Evolutionary conservation across 2,888 invertebrate species (phyloP), one percentile per base, ranked within the genome.

Genomic region (Chrysina gloriosa): DNA sequence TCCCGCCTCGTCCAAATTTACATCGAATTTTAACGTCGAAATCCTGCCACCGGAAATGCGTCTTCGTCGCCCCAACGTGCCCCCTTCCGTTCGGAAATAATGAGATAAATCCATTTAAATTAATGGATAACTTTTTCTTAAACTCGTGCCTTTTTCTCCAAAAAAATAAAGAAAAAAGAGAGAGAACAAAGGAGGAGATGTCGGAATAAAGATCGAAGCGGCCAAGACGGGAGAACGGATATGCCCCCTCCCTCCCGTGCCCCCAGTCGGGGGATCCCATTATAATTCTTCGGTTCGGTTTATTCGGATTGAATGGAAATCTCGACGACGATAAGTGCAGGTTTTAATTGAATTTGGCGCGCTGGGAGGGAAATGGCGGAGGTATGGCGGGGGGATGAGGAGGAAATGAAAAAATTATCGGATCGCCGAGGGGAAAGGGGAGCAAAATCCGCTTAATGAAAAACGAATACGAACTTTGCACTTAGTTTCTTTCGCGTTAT

Each of bases 41-140:
- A 58, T 25, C 42, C 39, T 19, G 42, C 29, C 50, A 16, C n/a
- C 58, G 25, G 58, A 58, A 58, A 39, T 39, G 39, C 42, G 39
- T 39, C 39, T 5, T 14, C 31, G 16, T 16, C 7, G 16, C 3
- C 16, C 19, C 7, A n/a, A 31, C 47, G 29, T 39, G 58, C 39
- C n/a, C n/a, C n/a, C n/a, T n/a, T n/a, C n/a, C n/a, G n/a, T n/a
- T n/a, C 23, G 39, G 27, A n/a, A 39, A 39, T 58, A 58, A 58
- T 58, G 58, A 58, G 58, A 58, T 58, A 58, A 58, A 58, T 58
- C 58, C 58, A 58, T 58, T 58, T 58, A 58, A 58, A 58, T 58
- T 58, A 58, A 58, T 58, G 58, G 58, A 58, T 39, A 58, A 42
- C 58, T 39, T 58, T 58, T 56, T 52, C 42, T 58, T 39, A 58